Conservation (phyloP, 2,113 vertebrate genomes). For the Sterrhoptilus dennistouni region DNA sequence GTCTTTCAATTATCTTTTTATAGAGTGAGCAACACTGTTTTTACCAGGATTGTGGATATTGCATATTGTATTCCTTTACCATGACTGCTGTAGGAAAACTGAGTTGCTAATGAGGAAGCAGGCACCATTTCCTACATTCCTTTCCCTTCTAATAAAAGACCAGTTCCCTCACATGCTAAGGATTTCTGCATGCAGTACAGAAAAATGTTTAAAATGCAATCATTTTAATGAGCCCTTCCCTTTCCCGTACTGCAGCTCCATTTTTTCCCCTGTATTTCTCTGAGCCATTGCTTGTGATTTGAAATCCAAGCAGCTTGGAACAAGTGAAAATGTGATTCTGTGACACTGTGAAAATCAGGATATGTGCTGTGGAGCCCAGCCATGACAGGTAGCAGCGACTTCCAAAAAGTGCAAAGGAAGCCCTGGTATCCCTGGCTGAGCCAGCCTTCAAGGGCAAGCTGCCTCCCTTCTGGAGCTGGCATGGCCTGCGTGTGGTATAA, state of each 20-base stretch:
- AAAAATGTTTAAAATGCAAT: not conserved
- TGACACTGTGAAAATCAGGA: not conserved
- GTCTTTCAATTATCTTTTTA: not conserved
- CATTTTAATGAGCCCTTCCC: not conserved
- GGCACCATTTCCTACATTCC: not conserved
- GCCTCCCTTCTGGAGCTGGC: not conserved
- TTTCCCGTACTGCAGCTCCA: not conserved
- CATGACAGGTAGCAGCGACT: not conserved
- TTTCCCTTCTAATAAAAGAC: not conserved
- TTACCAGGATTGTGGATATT: not conserved
- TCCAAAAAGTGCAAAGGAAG: not conserved
- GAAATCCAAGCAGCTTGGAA: not conserved
- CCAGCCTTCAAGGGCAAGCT: not conserved
- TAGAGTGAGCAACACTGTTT: not conserved
- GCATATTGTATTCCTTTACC: not conserved
- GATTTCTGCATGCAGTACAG: not conserved
- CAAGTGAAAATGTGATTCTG: not conserved
- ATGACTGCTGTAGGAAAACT: not conserved
- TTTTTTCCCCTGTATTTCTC: not conserved
- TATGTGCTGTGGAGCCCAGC: not conserved
- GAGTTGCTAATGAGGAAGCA: not conserved
- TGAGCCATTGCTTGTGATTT: not conserved
- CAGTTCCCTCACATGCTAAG: not conserved
- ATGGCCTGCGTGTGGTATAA: rapidly evolving
- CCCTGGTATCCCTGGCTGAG: not conserved